Base-by-base conservation (phyloP, 2,888 invertebrate species). In the Agrotis ipsilon region DNA sequence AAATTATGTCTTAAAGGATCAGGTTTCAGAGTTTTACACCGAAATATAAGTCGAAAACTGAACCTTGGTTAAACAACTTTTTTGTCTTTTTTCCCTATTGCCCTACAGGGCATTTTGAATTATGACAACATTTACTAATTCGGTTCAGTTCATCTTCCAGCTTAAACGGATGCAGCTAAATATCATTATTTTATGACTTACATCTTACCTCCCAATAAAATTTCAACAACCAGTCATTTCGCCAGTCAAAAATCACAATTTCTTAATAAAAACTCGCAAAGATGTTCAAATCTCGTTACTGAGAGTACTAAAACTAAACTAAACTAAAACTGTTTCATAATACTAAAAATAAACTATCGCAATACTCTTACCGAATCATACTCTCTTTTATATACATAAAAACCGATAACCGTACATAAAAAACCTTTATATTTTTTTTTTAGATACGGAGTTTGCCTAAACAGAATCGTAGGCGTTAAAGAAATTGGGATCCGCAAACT, bases 401-500 rank as follows among this genome's bases (percentile, higher is more conserved):
- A 32, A 21, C 21, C 43, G 43, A 27, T n/a, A 32, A 66, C 54
- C n/a, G 48, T 18, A 14, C 2, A 43, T n/a, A 13, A 49, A 62
- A 39, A 19, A 18, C 11, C 0, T n/a, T 39, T 39, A 24, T 18
- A 11, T n/a, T 24, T 24, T 21, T 14, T n/a, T 39, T 54, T 48
- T 3, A 11, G 4, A 13, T 39, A 39, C 39, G 39, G 4, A 4
- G 6, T 14, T 52, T 72, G 27, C 43, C 48, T 21, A 48, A 54
- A 63, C 39, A 43, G 13, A 16, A 27, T n/a, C n/a, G 55, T 61
- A 24, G 75, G 49, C 49, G 49, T 49, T 1, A 32, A 52, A 61
- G 19, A 62, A 46, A 67, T 51, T 11, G 46, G 54, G 18, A 52
- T 39, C 24, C 24, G 51, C 16, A 62, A 78, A 46, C 48, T 24